A percentile compares a stretch with the other conserved stretches of the same genome.
These are phyloP conservation scores for Mormyrops attenuatus DNA, from an alignment of 2,797 vertebrate species.

Conservation along the genomic window DNA sequence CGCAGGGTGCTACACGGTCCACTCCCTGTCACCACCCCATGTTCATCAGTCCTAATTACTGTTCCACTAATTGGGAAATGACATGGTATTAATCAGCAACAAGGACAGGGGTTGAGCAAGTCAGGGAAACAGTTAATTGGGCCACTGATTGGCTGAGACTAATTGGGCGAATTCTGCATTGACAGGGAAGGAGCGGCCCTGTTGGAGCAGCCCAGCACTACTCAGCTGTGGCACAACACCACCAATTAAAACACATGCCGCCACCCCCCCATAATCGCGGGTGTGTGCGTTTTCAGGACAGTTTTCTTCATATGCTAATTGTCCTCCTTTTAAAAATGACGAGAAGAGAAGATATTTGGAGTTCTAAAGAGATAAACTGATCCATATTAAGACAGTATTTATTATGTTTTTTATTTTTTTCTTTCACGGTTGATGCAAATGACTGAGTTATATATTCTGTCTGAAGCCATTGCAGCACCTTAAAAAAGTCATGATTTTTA, in stretches of 20 bases:
- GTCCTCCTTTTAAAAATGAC: conserved; percentile 28
- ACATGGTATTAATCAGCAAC: conserved; percentile 53
- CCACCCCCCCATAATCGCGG: conserved; percentile 55
- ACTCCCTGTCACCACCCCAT: conserved; percentile 37
- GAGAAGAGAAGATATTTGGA: conserved; percentile 13
- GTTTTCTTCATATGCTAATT: conserved; percentile 52
- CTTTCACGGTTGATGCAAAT: not conserved
- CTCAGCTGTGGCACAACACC: conserved; percentile 47
- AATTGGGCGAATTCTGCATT: conserved; percentile 47
- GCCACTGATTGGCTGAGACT: conserved; percentile 60
- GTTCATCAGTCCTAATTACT: conserved; percentile 55
- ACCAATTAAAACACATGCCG: conserved; percentile 64
- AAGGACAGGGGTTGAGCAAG: conserved; percentile 46
- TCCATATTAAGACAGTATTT: conserved; percentile 31
- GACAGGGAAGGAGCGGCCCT: conserved; percentile 36
- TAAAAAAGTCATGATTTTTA: not conserved
- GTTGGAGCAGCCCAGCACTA: conserved; percentile 43
- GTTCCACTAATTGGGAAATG: conserved; percentile 57
- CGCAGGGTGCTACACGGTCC: conserved; percentile 8
- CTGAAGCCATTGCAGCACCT: not conserved
- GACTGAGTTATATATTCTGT: not conserved
- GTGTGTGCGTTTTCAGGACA: conserved; percentile 51
- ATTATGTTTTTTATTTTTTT: not conserved
- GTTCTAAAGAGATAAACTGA: conserved; percentile 26
- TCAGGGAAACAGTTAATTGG: conserved; percentile 62